phyloP scores from a whole-genome alignment of 1,140 invertebrate species.

The Laodelphax striatellus region DNA sequence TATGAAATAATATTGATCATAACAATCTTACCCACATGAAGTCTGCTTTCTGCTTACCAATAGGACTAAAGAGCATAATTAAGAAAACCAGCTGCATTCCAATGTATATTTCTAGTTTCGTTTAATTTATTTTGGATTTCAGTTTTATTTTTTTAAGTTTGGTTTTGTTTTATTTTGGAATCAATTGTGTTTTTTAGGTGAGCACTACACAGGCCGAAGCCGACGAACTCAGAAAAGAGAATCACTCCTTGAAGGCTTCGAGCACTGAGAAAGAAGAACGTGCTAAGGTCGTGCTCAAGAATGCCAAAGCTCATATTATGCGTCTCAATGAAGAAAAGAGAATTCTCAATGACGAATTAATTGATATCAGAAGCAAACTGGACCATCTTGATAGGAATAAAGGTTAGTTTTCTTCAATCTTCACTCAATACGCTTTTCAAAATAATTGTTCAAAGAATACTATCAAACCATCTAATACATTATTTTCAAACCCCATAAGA shows the following conservation, averaged over 20 bases:
- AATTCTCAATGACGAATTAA: slow-evolving; percentile 41
- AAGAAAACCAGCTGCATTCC: too few relatives aligned
- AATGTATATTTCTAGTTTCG: too few relatives aligned
- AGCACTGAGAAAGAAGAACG: slow-evolving; percentile 57
- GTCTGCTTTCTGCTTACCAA: too few relatives aligned
- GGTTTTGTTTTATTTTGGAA: neutral
- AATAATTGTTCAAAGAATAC: too few relatives aligned
- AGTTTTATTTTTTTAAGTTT: neutral
- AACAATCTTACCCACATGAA: too few relatives aligned
- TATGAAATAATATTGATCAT: too few relatives aligned
- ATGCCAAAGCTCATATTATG: slow-evolving; percentile 56
- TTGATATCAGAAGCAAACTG: slow-evolving; percentile 37
- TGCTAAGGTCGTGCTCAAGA: slow-evolving; percentile 57
- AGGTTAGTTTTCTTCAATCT: slow-evolving; percentile 18
- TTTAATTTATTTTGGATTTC: neutral
- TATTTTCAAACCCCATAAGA: too few relatives aligned
- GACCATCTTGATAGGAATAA: slow-evolving; percentile 35
- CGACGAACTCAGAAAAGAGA: slow-evolving; percentile 55
- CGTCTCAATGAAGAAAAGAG: slow-evolving; percentile 54
- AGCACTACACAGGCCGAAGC: slow-evolving; percentile 43
- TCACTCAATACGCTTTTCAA: too few relatives aligned
- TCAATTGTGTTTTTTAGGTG: slow-evolving; percentile 24
- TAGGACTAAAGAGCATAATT: too few relatives aligned
- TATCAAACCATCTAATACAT: too few relatives aligned
- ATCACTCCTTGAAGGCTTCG: slow-evolving; percentile 49